Percentiles rank a stretch among this genome's conserved stretches.
These are phyloP conservation scores for Stercorarius parasiticus DNA, from an alignment of 2,113 vertebrate species.

Conservation along the genomic window DNA sequence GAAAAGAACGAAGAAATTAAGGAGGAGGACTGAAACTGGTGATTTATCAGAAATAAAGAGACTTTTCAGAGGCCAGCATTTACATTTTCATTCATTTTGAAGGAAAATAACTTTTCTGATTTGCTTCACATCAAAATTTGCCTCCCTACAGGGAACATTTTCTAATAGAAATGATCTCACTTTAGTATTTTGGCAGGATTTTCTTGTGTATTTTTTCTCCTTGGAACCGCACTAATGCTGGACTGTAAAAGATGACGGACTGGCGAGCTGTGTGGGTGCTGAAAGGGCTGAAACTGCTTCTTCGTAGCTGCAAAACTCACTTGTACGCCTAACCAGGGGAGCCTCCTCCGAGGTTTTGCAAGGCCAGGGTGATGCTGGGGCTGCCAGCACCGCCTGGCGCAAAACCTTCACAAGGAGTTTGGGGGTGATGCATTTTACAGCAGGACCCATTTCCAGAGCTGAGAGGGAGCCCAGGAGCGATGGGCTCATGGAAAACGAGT, in stretches of 20 bases:
- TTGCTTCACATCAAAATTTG: not conserved
- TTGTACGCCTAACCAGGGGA: not conserved
- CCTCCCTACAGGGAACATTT: not conserved
- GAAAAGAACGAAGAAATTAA: not conserved
- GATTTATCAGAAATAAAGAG: not conserved
- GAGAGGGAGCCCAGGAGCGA: not conserved
- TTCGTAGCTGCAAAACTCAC: not conserved
- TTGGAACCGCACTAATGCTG: not conserved
- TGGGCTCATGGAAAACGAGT: not conserved
- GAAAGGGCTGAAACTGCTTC: not conserved
- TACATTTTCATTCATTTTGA: not conserved
- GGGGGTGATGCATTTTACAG: not conserved
- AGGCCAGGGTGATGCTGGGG: not conserved
- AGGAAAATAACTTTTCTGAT: not conserved
- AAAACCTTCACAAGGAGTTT: not conserved
- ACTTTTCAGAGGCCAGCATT: not conserved
- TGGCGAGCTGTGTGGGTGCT: not conserved
- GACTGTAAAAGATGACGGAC: not conserved
- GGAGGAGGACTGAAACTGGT: accelerated
- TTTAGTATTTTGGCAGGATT: conserved; percentile 19
- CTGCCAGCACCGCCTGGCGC: not conserved
- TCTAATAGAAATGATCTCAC: conserved; percentile 9
- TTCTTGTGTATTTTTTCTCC: not conserved
- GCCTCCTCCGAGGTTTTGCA: not conserved
- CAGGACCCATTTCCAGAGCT: not conserved